phyloP scores from a whole-genome alignment of 2,797 vertebrate species.

The Pelodytes ibericus region DNA sequence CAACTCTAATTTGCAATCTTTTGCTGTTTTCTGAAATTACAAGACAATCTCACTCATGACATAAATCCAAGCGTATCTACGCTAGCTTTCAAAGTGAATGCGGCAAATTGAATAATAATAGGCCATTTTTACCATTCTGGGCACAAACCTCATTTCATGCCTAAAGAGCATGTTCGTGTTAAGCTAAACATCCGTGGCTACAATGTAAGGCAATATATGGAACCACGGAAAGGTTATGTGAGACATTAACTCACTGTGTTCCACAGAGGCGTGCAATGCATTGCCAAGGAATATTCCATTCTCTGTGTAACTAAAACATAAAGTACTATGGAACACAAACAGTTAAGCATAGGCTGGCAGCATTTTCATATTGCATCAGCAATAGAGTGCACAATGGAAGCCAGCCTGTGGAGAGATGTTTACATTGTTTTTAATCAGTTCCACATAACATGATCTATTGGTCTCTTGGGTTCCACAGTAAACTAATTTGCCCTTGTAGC shows the following conservation, averaged over 20 bases:
- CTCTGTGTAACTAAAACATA: too few species aligned
- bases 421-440: too few species aligned
- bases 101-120: conserved; percentile 45
- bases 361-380: not conserved
- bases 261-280: not conserved
- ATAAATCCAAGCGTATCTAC: conserved; percentile 71
- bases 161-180: conserved; percentile 38
- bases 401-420: too few species aligned
- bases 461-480: too few species aligned
- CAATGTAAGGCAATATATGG: conserved; percentile 11
- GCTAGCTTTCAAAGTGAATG: conserved; percentile 73
- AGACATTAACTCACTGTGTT: conserved; percentile 10
- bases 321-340: not conserved
- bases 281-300: not conserved
- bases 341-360: not conserved
- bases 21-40: conserved; percentile 25
- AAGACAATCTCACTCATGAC: conserved; percentile 52
- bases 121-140: conserved; percentile 24
- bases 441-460: too few species aligned
- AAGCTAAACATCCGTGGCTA: conserved; percentile 14
- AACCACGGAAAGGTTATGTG: conserved; percentile 34
- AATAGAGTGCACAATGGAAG: too few species aligned
- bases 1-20: conserved; percentile 12
- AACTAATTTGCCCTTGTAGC: too few species aligned
- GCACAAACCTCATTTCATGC: conserved; percentile 49